Evolutionary conservation across 2,888 invertebrate genomes (phyloP).

Genomic region (Tenthredo distinguenda): DNA sequence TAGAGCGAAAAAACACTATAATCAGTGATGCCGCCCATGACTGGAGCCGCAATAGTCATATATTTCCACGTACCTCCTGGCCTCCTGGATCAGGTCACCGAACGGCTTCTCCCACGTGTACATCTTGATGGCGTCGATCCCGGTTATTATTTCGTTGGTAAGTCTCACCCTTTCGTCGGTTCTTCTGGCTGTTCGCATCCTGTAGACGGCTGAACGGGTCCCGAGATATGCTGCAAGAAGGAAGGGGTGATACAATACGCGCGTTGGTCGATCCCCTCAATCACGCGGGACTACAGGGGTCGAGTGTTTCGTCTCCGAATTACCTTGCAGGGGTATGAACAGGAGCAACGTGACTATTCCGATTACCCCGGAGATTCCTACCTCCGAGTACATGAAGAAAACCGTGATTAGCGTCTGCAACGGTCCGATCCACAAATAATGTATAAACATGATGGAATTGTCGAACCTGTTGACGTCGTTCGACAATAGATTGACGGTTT

Average conservation of each 20-base stretch:
- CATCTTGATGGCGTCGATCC: slow-evolving; percentile 95
- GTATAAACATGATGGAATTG: slow-evolving; percentile 91
- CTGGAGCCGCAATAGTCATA: no score
- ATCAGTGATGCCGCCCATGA: no score
- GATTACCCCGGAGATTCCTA: slow-evolving; percentile 85
- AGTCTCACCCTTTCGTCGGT: slow-evolving; percentile 94
- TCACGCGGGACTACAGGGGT: not conserved
- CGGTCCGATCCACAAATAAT: slow-evolving; percentile 96
- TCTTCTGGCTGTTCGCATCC: slow-evolving; percentile 89
- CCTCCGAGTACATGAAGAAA: slow-evolving; percentile 87
- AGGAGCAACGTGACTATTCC: slow-evolving; percentile 86
- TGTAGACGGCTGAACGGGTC: slow-evolving; percentile 86
- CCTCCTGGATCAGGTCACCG: slow-evolving; percentile 85
- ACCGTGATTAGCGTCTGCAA: slow-evolving; percentile 90
- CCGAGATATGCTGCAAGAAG: slow-evolving; percentile 83
- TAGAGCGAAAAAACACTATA: not conserved
- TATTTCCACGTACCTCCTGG: slow-evolving; percentile 83
- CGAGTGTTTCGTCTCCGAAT: not conserved
- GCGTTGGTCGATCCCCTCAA: not conserved
- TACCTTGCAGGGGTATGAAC: slow-evolving; percentile 88
- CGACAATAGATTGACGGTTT: slow-evolving; percentile 94
- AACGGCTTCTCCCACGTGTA: slow-evolving; percentile 95
- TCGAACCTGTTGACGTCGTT: slow-evolving; percentile 98
- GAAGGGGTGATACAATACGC: not conserved
- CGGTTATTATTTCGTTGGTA: slow-evolving; percentile 94